Percentiles rank a stretch among this genome's conserved stretches.
Conservation (phyloP, 2,888 invertebrate genomes). For the Ectemnius cavifrons region DNA sequence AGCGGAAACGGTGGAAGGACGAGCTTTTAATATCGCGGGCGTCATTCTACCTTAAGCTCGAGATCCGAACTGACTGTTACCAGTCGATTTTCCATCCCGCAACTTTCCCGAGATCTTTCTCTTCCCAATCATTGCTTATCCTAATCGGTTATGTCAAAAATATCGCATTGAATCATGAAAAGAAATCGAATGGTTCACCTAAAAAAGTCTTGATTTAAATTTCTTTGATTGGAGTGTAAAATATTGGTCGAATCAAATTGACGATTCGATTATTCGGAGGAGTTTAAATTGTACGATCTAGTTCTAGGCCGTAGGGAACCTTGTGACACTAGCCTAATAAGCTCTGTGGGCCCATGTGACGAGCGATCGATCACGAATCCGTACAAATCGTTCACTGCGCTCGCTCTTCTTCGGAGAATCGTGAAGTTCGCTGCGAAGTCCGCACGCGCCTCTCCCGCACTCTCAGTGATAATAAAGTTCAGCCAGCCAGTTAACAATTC, state of each 20-base stretch:
- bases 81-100: constrained; percentile 58
- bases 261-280: not conserved
- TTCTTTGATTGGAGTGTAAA: no score
- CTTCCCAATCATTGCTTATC: no score
- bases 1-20: constrained; percentile 72
- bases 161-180: no score
- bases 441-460: constrained; percentile 53
- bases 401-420: constrained; percentile 34
- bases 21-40: constrained; percentile 74
- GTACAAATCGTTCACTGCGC: constrained; percentile 66
- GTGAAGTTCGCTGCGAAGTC: constrained; percentile 66
- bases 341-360: constrained; percentile 69
- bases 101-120: no score
- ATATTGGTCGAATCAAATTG: not conserved
- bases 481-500: no score
- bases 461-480: constrained; percentile 8
- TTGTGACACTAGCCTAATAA: constrained; percentile 77
- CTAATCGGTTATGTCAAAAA: no score
- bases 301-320: constrained; percentile 74
- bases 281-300: constrained; percentile 54
- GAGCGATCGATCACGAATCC: constrained; percentile 77
- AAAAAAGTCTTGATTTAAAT: no score
- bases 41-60: constrained; percentile 60
- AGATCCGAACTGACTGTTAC: constrained; percentile 51
- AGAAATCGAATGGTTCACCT: no score